Conservation (phyloP, 2,113 vertebrate genomes). For the Pica pica region DNA sequence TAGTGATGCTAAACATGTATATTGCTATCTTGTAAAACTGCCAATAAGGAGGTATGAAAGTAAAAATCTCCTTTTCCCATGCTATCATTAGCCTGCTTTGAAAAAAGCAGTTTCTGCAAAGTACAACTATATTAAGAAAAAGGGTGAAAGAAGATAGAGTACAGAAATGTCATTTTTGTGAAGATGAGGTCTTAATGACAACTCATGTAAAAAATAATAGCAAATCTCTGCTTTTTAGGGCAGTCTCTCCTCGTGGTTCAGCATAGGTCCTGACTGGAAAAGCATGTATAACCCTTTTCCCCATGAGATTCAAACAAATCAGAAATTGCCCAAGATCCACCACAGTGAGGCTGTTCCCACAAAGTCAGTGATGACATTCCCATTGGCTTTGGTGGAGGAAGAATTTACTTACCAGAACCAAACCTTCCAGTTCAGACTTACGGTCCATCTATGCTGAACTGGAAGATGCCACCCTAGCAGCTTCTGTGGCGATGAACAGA, state of each 20-base stretch:
- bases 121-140: conserved; percentile 51
- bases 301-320: neutral
- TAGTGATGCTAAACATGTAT: neutral
- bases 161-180: conserved; percentile 90
- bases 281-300: accelerated
- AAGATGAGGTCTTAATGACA: conserved; percentile 77
- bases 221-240: neutral
- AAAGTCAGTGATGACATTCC: neutral
- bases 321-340: neutral
- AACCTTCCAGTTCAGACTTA: neutral
- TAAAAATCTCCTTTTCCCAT: neutral
- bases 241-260: neutral
- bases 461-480: neutral
- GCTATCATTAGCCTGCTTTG: conserved; percentile 61
- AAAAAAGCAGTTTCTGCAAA: conserved; percentile 65
- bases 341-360: neutral
- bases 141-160: conserved; percentile 82
- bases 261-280: neutral
- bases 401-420: neutral
- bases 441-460: neutral
- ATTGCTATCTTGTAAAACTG: neutral
- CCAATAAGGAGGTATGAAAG: conserved; percentile 1
- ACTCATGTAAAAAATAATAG: neutral
- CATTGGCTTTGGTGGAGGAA: neutral
- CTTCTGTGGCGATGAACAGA: neutral